Conservation (phyloP, 2,888 invertebrate genomes). For the Limnephilus lunatus region DNA sequence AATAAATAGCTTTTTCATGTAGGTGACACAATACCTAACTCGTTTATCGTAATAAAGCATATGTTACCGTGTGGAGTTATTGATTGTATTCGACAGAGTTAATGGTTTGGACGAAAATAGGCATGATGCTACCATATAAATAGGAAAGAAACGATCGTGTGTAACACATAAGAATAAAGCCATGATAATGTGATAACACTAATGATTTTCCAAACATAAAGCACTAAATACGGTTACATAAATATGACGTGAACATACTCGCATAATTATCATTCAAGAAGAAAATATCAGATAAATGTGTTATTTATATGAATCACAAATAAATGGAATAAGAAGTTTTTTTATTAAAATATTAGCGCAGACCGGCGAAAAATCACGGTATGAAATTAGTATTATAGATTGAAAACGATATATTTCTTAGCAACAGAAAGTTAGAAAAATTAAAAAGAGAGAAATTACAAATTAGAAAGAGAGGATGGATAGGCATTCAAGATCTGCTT, state of each 20-base stretch:
- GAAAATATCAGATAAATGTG: not conserved
- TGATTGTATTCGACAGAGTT: not conserved
- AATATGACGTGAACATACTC: not conserved
- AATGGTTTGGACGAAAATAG: not conserved
- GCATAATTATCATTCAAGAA: not conserved
- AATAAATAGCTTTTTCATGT: not conserved
- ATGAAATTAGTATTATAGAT: no score
- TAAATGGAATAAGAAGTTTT: no score
- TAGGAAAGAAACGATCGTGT: not conserved
- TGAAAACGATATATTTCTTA: no score
- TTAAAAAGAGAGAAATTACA: no score
- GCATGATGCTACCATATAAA: not conserved
- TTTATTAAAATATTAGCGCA: no score
- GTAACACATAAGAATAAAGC: not conserved
- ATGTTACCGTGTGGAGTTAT: not conserved
- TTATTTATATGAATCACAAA: no score
- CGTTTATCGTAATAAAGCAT: not conserved
- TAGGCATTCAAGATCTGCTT: no score
- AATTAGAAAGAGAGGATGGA: no score
- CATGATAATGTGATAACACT: not conserved
- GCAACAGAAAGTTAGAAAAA: no score
- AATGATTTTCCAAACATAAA: not conserved
- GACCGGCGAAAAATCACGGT: no score
- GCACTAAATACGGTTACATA: not conserved
- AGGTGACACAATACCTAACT: not conserved